These are phyloP conservation scores for Stichodactyla helianthus DNA, from an alignment of 64 coral and sea anemone genomes.

Conservation along the genomic window DNA sequence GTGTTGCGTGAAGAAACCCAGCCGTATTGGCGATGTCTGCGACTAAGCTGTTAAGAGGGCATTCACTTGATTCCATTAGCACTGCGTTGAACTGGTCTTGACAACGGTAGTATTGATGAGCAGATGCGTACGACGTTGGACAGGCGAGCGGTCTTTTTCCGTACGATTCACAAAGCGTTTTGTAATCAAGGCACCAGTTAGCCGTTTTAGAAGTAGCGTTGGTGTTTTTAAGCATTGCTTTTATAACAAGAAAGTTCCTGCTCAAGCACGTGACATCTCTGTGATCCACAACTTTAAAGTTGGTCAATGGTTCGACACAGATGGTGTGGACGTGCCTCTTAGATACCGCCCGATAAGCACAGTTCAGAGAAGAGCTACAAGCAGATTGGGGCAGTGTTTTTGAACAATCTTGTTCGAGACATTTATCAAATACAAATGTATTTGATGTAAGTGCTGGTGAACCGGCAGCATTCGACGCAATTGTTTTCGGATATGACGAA, in stretches of 20 bases:
- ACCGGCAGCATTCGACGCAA: neutral
- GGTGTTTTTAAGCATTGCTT: neutral
- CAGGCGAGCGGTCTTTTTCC: constrained; percentile 32
- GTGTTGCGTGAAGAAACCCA: constrained; percentile 23
- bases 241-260: constrained; percentile 6
- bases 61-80: constrained; percentile 25
- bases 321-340: neutral
- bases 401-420: neutral
- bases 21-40: constrained; percentile 33
- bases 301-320: neutral
- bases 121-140: constrained; percentile 1
- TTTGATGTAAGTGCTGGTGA: neutral
- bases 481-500: neutral
- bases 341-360: neutral
- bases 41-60: constrained; percentile 28
- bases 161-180: constrained; percentile 39
- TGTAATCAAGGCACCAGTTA: constrained; percentile 41
- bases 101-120: neutral
- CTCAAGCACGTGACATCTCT: neutral
- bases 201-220: neutral
- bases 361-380: neutral
- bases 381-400: neutral
- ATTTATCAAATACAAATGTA: constrained; percentile 14
- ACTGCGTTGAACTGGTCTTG: constrained; percentile 14
- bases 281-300: constrained; percentile 22